These are phyloP conservation scores for Cremastinae sp. DNA, from an alignment of 2,888 invertebrate species.

Conservation along the genomic window DNA sequence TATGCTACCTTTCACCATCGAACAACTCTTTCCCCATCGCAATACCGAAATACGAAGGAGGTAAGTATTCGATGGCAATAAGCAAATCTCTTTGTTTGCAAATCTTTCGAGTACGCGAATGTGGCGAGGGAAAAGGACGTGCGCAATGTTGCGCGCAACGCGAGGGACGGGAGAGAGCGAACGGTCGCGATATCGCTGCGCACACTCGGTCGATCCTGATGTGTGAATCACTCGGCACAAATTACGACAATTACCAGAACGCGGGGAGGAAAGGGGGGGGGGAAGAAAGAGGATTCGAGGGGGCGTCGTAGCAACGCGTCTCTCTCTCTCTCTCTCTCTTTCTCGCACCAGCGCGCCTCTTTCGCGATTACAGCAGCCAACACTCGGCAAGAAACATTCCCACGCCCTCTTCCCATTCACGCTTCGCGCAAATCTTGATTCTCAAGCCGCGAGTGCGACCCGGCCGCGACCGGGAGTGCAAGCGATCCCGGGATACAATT, in stretches of 20 bases:
- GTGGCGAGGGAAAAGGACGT: constrained; percentile 17
- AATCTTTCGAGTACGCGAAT: constrained; percentile 53
- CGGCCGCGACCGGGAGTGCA: constrained; percentile 54
- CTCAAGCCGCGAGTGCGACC: constrained; percentile 62
- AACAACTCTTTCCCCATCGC: no score
- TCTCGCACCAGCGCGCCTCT: constrained; percentile 58
- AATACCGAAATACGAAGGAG: background rate
- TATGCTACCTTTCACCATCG: no score
- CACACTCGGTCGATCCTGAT: constrained; percentile 73
- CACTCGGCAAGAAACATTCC: constrained; percentile 73
- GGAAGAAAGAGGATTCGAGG: constrained; percentile 41
- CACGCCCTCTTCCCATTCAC: constrained; percentile 79
- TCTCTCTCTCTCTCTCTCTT: constrained; percentile 36
- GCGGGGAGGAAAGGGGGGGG: no score
- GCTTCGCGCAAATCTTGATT: constrained; percentile 78
- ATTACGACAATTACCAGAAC: constrained; percentile 79
- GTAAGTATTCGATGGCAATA: no score
- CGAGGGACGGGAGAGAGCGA: background rate
- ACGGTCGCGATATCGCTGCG: constrained; percentile 37
- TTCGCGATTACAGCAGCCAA: constrained; percentile 70
- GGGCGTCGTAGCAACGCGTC: constrained; percentile 49
- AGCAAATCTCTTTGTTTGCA: background rate
- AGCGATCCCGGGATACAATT: constrained; percentile 44
- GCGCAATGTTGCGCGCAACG: background rate
- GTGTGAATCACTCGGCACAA: constrained; percentile 81